These are phyloP conservation scores for Orthosia cruda DNA, from an alignment of 2,888 invertebrate species.

Conservation along the genomic window DNA sequence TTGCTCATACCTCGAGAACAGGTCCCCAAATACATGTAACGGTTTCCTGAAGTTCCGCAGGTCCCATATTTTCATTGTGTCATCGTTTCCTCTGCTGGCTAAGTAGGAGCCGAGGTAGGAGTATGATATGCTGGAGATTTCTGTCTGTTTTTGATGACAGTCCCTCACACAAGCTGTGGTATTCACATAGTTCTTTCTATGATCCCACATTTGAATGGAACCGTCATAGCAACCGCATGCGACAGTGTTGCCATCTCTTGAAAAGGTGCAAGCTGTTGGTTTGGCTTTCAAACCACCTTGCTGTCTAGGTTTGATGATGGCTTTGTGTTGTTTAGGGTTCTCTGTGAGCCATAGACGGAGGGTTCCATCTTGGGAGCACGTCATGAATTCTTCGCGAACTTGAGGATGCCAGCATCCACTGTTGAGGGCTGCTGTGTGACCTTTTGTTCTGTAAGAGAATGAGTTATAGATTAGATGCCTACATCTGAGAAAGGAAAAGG, in stretches of 20 bases:
- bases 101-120: conserved; percentile 96
- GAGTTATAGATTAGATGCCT: neutral
- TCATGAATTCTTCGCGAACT: conserved; percentile 97
- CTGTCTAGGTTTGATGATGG: conserved; percentile 97
- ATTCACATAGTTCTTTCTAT: conserved; percentile 97
- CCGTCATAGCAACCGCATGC: conserved; percentile 99
- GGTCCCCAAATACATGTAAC: conserved; percentile 93
- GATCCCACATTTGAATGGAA: conserved; percentile 99
- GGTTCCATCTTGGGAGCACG: conserved; percentile 98
- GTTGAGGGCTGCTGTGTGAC: conserved; percentile 98
- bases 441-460: conserved; percentile 93
- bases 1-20: conserved; percentile 97
- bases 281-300: conserved; percentile 96
- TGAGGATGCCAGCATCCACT: conserved; percentile 98
- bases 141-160: conserved; percentile 95
- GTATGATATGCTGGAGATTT: conserved; percentile 96
- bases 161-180: conserved; percentile 95
- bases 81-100: conserved; percentile 97
- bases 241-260: conserved; percentile 96
- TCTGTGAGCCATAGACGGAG: conserved; percentile 97
- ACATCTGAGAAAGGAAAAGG: neutral
- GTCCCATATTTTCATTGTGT: conserved; percentile 99
- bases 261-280: conserved; percentile 96
- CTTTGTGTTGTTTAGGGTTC: conserved; percentile 95
- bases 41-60: conserved; percentile 96